Base-by-base conservation (phyloP, 2,113 vertebrate genomes). In the Pachyramphus minor region DNA sequence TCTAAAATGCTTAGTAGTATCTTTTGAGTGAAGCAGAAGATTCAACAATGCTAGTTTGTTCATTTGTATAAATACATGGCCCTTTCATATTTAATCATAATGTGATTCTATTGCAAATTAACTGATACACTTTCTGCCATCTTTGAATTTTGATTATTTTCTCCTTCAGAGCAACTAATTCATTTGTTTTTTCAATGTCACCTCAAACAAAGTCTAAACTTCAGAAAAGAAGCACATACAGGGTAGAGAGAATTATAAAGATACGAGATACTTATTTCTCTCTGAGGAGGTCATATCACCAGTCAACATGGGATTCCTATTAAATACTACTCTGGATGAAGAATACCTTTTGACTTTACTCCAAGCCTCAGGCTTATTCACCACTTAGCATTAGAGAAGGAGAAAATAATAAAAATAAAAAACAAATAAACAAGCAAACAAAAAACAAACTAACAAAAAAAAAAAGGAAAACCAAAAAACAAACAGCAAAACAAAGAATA, bases 291-390 rank as follows among this genome's bases (percentile, higher is more conserved):
- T 86, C 53, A 17, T 42, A 63, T 63, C 31, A 62, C 35, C 52
- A 59, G 66, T 58, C 87, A 87, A 6, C 76, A 35, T 49, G 59
- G 91, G 77, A 95, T 90, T 94, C 31, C 55, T 79, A 37, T 27
- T 63, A 59, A 19, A 50, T 30, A 50, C 31, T 67, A 39, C 35
- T 63, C 30, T 60, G 68, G 31, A 94, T 74, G 45, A 86, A 78
- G 53, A 79, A 93, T 79, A 62, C 50, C 69, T 92, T 96, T 92
- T 68, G 69, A 89, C 91, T 94, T 74, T 39, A 47, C 68, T 94
- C 28, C 28, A 45, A 78, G 78, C 94, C 84, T 76, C 58, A 75
- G 92, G 82, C 64, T 90, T 95, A 45, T 84, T 94, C 74, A 78
- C 4, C 33, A 47, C 66, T 86, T 90, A 91, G 18, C 44, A 91